A percentile compares a stretch with the other conserved stretches of the same genome.
Conservation (phyloP, 2,888 invertebrate genomes). For the Byasa hedistus region DNA sequence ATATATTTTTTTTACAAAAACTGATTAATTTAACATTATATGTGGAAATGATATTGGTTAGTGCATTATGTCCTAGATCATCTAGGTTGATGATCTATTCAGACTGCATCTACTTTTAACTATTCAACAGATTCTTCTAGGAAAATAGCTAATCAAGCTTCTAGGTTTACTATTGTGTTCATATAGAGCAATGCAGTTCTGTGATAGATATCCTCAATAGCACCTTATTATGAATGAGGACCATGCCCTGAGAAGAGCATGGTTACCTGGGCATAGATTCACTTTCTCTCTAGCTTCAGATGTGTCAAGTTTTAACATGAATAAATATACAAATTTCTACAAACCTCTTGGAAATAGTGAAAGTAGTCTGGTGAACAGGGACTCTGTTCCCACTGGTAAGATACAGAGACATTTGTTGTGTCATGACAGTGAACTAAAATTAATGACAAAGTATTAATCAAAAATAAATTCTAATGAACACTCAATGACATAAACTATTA, state of each 20-base stretch:
- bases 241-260: no score
- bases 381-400: conserved; percentile 56
- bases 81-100: background rate
- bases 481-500: no score
- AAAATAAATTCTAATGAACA: background rate
- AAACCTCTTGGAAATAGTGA: conserved; percentile 72
- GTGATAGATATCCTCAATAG: no score
- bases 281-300: background rate
- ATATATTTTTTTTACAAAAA: no score
- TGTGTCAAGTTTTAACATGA: background rate
- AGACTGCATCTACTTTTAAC: background rate
- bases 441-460: background rate
- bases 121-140: no score
- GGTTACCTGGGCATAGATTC: no score
- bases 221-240: no score
- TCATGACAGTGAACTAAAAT: conserved; percentile 67
- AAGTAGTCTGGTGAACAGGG: conserved; percentile 70
- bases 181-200: no score
- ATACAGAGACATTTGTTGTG: conserved; percentile 57
- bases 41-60: background rate
- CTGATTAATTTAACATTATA: background rate
- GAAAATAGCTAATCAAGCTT: no score
- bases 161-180: no score
- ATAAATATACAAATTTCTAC: conserved; percentile 49
- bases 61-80: background rate